Evolutionary conservation across 2,888 invertebrate genomes (phyloP), one percentile per base, ranked within the genome.

Genomic region (Chydorus sphaericus): DNA sequence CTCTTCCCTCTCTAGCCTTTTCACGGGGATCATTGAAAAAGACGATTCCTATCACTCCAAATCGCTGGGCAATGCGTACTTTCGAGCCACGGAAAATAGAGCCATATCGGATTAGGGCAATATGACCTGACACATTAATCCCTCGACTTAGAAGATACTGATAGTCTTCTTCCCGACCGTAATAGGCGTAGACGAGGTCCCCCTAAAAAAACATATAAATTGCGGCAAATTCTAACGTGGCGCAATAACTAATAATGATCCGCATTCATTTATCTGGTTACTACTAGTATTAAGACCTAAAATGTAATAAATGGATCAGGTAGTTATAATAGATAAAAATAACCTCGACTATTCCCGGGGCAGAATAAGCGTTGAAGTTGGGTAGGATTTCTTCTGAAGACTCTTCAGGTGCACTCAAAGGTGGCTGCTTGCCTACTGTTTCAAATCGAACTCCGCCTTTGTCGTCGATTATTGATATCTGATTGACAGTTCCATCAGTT

Each of bases 81-180:
- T 72, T 72, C 59, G 71, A 70, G n/a, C 71, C 71, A 23, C 73
- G 64, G 63, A 67, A 75, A 20, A 71, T 69, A 50, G 68, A 67
- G 23, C 75, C 74, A 61, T 75, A 75, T 59, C 74, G 66, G 30
- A 72, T 71, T 44, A 76, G 64, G n/a, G 71, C 72, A 36, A 76
- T 72, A 50, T 68, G 69, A 0, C 71, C 72, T 14, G 63, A 63
- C 18, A 72, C 63, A 49, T 64, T 62, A 7, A 72, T 62, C 8
- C 62, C 63, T 7, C 60, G 58, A 10, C 61, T 62, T n/a, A 64
- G 60, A 20, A 73, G 62, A 31, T 62, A 61, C 1, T 62, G 57
- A 60, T 69, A 73, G 61, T 74, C 74, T 50, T 69, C 67, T n/a
- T 66, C 65, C 33, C 68, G 61, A 0, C 69, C 73, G 58, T 71